Evolutionary conservation across 2,113 vertebrate species (phyloP).

Genomic region (Typhlomys cinereus): DNA sequence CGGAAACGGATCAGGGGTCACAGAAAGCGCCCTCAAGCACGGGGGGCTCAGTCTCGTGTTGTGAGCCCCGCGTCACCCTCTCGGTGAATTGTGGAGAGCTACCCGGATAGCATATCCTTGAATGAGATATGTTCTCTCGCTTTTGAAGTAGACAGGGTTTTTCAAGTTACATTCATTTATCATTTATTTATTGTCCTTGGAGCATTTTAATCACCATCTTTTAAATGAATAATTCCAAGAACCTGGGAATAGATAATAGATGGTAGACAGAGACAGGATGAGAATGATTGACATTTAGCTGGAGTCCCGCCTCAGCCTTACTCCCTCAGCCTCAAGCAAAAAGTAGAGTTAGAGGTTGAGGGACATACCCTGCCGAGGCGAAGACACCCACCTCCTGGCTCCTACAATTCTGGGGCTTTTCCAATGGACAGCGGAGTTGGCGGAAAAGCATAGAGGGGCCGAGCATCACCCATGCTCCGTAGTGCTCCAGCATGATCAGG

Average conservation of each 20-base stretch:
- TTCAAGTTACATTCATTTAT: too few relatives aligned
- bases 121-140: slow-evolving; percentile 6
- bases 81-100: background rate
- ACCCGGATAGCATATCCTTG: background rate
- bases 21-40: background rate
- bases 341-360: background rate
- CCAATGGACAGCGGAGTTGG: background rate
- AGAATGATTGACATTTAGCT: background rate
- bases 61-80: too few relatives aligned
- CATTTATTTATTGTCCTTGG: background rate
- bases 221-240: slow-evolving; percentile 11
- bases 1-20: background rate
- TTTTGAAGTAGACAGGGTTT: background rate
- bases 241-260: background rate
- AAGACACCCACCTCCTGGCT: background rate
- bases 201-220: background rate
- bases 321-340: background rate
- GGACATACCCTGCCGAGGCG: background rate
- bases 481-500: background rate
- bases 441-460: too few relatives aligned
- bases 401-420: background rate
- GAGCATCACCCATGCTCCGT: background rate
- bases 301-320: background rate
- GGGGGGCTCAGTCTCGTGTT: background rate
- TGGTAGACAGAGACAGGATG: background rate